Evolutionary conservation across 2,113 vertebrate species (phyloP), one percentile per base, ranked within the genome.

Genomic region (Leucoraja erinaceus): DNA sequence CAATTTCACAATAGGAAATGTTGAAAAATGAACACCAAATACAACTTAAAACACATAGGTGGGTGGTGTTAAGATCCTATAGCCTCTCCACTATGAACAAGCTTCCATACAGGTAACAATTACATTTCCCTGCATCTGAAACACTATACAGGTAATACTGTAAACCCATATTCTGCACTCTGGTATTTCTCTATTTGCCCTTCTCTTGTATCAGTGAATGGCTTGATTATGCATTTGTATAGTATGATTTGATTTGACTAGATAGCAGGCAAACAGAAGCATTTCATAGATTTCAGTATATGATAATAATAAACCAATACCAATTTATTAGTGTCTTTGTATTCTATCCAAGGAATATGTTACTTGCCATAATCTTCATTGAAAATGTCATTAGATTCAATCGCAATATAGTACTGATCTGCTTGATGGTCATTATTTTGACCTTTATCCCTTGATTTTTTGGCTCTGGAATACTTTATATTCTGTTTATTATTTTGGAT

Each of bases 401-500:
- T 63, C 38, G 94, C 94, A 61, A 94, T 0, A 0, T 93, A 93
- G 28, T 93, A 94, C 90, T 0, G 93, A 68, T 93, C 94, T n/a
- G 94, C 72, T 0, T 75, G 0, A 0, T 83, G 93, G 5, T 93
- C 0, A 0, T 93, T 66, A 83, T 79, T 88, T 93, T 94, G 94
- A 54, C 68, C 59, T 90, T 33, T 56, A 75, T 93, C 93, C 74
- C 93, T 94, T 93, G 59, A 92, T 93, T 95, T 94, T 90, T 94
- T 93, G 0, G 93, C 22, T 88, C 94, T 94, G n/a, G 93, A 93
- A 90, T 95, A 95, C 76, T 91, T 94, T 9, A 0, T 59, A 93
- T 96, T 96, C 78, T 94, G 94, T 81, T 95, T 93, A 91, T 84
- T 94, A 93, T 94, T 94, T 94, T 93, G 95, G 3, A 83, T 93